Conservation (phyloP, 2,113 vertebrate species). For the Tretioscincus oriximinensis region DNA sequence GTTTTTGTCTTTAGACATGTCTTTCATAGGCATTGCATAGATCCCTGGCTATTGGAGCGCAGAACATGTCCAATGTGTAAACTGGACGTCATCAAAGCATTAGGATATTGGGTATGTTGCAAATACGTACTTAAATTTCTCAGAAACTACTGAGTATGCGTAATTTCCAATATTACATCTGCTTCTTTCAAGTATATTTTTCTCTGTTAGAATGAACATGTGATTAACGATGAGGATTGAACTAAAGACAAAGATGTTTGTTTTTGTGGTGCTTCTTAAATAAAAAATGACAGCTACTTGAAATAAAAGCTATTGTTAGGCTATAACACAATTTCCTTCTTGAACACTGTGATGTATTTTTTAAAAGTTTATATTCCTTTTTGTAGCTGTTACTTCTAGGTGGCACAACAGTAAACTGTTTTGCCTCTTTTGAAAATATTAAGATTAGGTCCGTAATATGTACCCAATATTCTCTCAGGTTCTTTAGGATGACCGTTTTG, state of each 20-base stretch:
- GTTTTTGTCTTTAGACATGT: conserved; percentile 77
- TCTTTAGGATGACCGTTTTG: not conserved
- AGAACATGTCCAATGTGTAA: conserved; percentile 85
- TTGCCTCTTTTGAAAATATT: not conserved
- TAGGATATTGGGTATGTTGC: conserved; percentile 82
- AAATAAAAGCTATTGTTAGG: not conserved
- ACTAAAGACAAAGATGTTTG: too few species aligned
- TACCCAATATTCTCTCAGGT: not conserved
- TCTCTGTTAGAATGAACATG: too few species aligned
- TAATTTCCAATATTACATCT: not conserved
- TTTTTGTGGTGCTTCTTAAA: too few species aligned
- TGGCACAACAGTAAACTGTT: not conserved
- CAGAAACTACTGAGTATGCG: not conserved
- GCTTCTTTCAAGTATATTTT: not conserved
- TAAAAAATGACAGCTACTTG: too few species aligned
- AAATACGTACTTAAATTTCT: not conserved
- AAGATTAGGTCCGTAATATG: not conserved
- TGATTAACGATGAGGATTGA: too few species aligned
- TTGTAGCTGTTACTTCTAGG: not conserved
- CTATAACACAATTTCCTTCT: not conserved
- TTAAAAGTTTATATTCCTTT: not conserved
- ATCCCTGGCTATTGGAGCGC: conserved; percentile 83
- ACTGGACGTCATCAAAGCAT: conserved; percentile 83
- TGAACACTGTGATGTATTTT: not conserved
- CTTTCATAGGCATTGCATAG: conserved; percentile 82